Conservation (phyloP, 1,140 invertebrate species). For the Oryzaephilus surinamensis region DNA sequence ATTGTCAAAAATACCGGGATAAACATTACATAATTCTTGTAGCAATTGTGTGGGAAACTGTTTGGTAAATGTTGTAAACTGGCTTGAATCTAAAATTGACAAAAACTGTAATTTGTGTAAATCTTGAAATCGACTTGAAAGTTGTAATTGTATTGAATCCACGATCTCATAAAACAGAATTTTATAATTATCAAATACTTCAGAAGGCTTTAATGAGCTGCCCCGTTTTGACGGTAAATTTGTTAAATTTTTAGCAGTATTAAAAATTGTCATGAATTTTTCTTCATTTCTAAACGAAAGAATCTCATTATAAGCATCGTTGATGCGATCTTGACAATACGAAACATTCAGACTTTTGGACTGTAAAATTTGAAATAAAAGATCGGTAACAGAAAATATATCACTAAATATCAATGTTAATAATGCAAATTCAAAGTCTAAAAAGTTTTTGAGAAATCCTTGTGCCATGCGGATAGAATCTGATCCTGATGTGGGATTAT, state of each 20-base stretch:
- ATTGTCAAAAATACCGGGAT: no score
- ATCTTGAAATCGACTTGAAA: neutral
- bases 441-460: neutral
- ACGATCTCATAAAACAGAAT: constrained; percentile 1
- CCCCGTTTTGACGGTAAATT: no score
- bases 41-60: no score
- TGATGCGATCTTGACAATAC: no score
- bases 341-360: no score
- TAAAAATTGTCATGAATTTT: no score
- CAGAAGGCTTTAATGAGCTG: neutral
- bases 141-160: neutral
- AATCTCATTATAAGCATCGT: no score
- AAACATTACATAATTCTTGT: no score
- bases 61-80: neutral
- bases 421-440: constrained; percentile 1
- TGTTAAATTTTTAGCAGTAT: no score
- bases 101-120: constrained; percentile 1
- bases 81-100: neutral
- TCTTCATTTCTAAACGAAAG: no score
- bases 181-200: neutral
- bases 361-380: constrained; percentile 4
- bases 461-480: neutral
- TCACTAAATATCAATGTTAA: neutral
- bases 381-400: neutral
- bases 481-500: neutral